phyloP scores from a whole-genome alignment of 1,140 invertebrate species.

The Arctopsyche grandis region DNA sequence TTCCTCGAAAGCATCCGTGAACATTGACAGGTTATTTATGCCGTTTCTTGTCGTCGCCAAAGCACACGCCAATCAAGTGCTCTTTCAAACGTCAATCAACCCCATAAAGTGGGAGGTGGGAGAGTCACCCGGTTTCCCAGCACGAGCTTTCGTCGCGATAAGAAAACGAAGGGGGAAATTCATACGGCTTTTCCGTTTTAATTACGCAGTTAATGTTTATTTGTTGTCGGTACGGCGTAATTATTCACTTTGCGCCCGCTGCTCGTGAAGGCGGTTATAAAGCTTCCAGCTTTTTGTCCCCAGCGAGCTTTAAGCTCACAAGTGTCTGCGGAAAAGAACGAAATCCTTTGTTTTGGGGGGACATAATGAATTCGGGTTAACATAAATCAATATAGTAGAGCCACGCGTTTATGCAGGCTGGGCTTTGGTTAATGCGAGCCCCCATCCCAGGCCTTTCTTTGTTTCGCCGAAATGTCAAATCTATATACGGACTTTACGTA shows the following conservation, averaged over 20 bases:
- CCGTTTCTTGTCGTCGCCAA: too few species aligned
- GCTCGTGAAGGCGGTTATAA: slow-evolving; percentile 11
- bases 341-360: slow-evolving; percentile 26
- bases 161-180: too few species aligned
- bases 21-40: too few species aligned
- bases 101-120: too few species aligned
- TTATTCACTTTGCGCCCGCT: slow-evolving; percentile 22
- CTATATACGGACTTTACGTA: too few species aligned
- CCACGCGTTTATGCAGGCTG: neutral
- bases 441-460: too few species aligned
- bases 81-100: too few species aligned
- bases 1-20: too few species aligned
- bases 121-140: too few species aligned
- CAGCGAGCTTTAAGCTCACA: slow-evolving; percentile 7
- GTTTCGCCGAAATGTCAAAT: too few species aligned
- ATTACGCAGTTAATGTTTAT: slow-evolving; percentile 1
- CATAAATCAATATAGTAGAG: slow-evolving; percentile 23
- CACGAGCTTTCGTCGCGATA: too few species aligned
- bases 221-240: neutral
- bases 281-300: slow-evolving; percentile 12
- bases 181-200: neutral
- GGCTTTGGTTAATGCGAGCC: neutral
- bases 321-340: slow-evolving; percentile 8
- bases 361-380: slow-evolving; percentile 35
- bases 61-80: too few species aligned